Evolutionary conservation across 2,113 vertebrate genomes (phyloP).

Genomic region (Austrofundulus limnaeus): DNA sequence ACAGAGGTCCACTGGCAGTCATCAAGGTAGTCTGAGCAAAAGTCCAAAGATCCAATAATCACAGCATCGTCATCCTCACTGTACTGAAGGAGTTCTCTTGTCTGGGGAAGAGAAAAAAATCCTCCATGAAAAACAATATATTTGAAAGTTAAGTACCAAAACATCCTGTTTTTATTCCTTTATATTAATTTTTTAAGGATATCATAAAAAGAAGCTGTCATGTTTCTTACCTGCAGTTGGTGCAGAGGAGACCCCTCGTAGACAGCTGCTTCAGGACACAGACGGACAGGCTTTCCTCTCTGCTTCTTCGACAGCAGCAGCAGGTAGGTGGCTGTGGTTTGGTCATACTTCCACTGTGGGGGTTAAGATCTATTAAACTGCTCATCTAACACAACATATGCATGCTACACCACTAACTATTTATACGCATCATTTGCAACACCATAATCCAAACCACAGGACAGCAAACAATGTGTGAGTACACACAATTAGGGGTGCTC

Average conservation of each 20-base stretch:
- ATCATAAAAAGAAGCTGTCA: slow-evolving; percentile 10
- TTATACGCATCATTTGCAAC: not conserved
- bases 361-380: slow-evolving; percentile 4
- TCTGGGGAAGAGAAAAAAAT: slow-evolving; percentile 43
- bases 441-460: not conserved
- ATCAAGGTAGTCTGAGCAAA: slow-evolving; percentile 67
- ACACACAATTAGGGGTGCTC: slow-evolving; percentile 9
- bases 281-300: slow-evolving; percentile 82
- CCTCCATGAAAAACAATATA: not conserved
- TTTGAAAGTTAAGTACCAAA: not conserved
- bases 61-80: slow-evolving; percentile 63
- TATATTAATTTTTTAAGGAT: no score
- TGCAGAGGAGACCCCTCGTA: slow-evolving; percentile 51
- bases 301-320: slow-evolving; percentile 89
- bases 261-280: slow-evolving; percentile 55
- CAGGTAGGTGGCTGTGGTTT: slow-evolving; percentile 88
- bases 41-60: slow-evolving; percentile 73
- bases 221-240: slow-evolving; percentile 72
- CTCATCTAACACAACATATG: not conserved
- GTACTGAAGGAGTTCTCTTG: slow-evolving; percentile 60
- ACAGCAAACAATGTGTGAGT: not conserved
- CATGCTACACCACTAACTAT: not conserved
- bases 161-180: no score
- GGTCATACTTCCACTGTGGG: slow-evolving; percentile 90
- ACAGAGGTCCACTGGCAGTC: slow-evolving; percentile 57